These are phyloP conservation scores for Sitta europaea DNA, from an alignment of 2,113 vertebrate genomes.

Conservation along the genomic window DNA sequence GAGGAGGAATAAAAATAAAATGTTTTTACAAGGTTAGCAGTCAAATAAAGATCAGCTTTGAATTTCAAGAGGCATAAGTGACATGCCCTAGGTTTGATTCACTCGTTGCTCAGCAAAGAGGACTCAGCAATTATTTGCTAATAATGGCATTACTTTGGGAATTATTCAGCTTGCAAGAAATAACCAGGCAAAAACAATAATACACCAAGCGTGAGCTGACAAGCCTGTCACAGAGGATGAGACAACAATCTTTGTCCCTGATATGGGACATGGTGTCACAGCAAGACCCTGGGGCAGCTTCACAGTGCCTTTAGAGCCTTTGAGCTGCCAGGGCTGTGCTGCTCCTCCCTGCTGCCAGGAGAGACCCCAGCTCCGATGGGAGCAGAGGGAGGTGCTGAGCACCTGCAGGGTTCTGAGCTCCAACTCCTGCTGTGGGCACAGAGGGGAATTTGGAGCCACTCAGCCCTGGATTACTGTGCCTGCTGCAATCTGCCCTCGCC, in stretches of 20 bases:
- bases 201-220: neutral
- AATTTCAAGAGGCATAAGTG: neutral
- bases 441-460: neutral
- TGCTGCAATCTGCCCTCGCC: neutral
- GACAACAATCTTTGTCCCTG: neutral
- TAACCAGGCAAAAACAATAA: neutral
- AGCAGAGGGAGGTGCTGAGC: neutral
- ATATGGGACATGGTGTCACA: neutral
- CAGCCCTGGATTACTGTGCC: neutral
- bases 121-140: neutral
- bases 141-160: neutral
- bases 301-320: neutral
- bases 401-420: neutral
- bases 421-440: accelerated
- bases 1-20: neutral
- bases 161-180: neutral
- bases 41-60: neutral
- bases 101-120: neutral
- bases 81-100: neutral
- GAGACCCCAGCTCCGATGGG: accelerated
- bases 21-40: constrained; percentile 6
- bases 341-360: neutral
- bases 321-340: neutral
- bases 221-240: neutral
- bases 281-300: neutral